Evolutionary conservation across 1,140 invertebrate species (phyloP).

Genomic region (Thaumetopoea pityocampa): DNA sequence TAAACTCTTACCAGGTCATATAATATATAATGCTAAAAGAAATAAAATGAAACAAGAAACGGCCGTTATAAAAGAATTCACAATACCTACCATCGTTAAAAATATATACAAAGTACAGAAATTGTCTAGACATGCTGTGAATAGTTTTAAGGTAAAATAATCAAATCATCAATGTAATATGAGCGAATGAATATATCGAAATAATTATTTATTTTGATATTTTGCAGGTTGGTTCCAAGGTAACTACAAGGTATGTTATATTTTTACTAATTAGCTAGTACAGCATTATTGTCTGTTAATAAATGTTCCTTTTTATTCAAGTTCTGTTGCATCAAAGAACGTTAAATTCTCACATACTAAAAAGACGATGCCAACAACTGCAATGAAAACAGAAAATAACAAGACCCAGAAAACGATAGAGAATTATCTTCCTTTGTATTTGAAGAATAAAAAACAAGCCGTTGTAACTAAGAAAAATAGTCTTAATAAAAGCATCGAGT

Average conservation of each 20-base stretch:
- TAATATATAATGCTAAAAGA: neutral
- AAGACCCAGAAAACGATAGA: slow-evolving; percentile 15
- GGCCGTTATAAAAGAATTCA: neutral
- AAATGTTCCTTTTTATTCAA: slow-evolving; percentile 19
- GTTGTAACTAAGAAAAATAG: slow-evolving; percentile 3
- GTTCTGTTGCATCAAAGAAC: slow-evolving; percentile 27
- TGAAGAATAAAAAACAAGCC: slow-evolving; percentile 22
- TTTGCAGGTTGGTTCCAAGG: slow-evolving; percentile 42
- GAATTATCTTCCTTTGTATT: slow-evolving; percentile 33
- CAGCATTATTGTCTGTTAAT: no score
- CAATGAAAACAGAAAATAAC: slow-evolving; percentile 15
- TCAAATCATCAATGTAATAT: no score
- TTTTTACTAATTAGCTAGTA: no score
- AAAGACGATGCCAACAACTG: slow-evolving; percentile 3
- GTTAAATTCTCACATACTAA: slow-evolving; percentile 15
- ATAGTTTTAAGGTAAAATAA: slow-evolving; percentile 12
- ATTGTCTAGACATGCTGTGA: no score
- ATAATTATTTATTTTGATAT: slow-evolving; percentile 7
- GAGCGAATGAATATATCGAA: no score
- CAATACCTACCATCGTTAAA: no score
- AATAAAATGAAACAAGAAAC: slow-evolving; percentile 2
- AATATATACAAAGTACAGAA: no score
- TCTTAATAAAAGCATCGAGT: slow-evolving; percentile 15
- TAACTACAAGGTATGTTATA: slow-evolving; percentile 29
- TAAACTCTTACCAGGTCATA: slow-evolving; percentile 1